Percentiles rank a stretch among this genome's conserved stretches.
Evolutionary conservation across 2,888 invertebrate genomes (phyloP).

Genomic region (Choristoneura rosaceana): DNA sequence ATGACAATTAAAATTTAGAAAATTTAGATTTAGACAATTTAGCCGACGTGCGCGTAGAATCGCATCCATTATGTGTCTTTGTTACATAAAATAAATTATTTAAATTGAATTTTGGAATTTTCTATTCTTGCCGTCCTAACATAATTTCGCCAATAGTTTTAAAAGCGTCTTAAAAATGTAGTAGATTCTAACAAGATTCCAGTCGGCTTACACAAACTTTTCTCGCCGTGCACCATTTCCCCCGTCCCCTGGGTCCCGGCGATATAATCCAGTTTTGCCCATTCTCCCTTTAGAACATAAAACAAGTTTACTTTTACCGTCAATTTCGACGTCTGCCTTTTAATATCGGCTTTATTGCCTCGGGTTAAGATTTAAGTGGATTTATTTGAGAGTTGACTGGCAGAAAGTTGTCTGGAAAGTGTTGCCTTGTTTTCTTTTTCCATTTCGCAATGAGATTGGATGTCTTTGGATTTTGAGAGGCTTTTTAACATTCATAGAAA

Average conservation of each 20-base stretch:
- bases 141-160: background rate
- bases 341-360: constrained; percentile 30
- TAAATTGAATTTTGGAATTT: too few species aligned
- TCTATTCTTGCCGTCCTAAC: too few species aligned
- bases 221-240: constrained; percentile 51
- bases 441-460: constrained; percentile 38
- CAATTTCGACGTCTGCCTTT: constrained; percentile 6
- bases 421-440: constrained; percentile 38
- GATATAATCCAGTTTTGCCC: constrained; percentile 77
- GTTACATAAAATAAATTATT: too few species aligned
- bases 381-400: constrained; percentile 9
- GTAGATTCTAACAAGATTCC: constrained; percentile 63
- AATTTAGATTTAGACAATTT: too few species aligned
- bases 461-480: constrained; percentile 20
- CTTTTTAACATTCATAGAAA: constrained; percentile 40
- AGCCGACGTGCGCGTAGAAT: too few species aligned
- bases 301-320: constrained; percentile 44
- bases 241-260: constrained; percentile 60
- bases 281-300: constrained; percentile 66
- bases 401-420: constrained; percentile 14
- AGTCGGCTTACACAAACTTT: constrained; percentile 67
- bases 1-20: too few species aligned
- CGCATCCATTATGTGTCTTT: too few species aligned
- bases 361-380: constrained; percentile 15
- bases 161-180: background rate